Conservation (phyloP, 2,113 vertebrate species). For the Carassius gibelio region DNA sequence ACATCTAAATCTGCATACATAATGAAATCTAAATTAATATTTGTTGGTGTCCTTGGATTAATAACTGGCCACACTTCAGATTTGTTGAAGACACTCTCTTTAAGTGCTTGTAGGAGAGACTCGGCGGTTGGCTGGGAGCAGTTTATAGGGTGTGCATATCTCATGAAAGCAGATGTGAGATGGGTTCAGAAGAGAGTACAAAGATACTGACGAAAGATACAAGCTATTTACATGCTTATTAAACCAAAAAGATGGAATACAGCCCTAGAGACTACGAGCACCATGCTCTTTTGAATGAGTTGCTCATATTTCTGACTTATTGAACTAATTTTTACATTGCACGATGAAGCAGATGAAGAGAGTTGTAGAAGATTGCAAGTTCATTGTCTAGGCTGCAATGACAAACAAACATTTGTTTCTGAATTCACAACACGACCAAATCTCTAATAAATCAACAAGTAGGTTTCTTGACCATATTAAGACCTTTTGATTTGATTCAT, state of each 20-base stretch:
- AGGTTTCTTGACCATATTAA: not conserved
- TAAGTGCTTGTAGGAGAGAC: slow-evolving; percentile 37
- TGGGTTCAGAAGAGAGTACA: not conserved
- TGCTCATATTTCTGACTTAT: not conserved
- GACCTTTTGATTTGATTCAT: not conserved
- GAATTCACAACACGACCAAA: not conserved
- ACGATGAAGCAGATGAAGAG: slow-evolving; percentile 2
- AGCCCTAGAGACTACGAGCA: not conserved
- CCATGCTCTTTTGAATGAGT: not conserved
- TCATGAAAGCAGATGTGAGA: slow-evolving; percentile 1
- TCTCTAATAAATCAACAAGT: not conserved
- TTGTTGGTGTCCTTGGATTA: slow-evolving; percentile 55
- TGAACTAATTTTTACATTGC: slow-evolving; percentile 12
- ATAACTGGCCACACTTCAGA: slow-evolving; percentile 66
- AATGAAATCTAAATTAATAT: slow-evolving; percentile 57
- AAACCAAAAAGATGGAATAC: not conserved
- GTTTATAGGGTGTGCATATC: slow-evolving; percentile 31
- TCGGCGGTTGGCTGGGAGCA: slow-evolving; percentile 51
- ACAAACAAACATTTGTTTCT: not conserved
- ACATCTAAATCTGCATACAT: slow-evolving; percentile 74
- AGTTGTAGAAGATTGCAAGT: not conserved
- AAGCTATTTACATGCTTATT: no score
- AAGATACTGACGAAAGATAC: not conserved
- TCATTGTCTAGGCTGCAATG: slow-evolving; percentile 3
- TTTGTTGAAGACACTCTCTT: slow-evolving; percentile 48